Conservation (phyloP, 2,888 invertebrate genomes). For the Catotricha subobsoleta region DNA sequence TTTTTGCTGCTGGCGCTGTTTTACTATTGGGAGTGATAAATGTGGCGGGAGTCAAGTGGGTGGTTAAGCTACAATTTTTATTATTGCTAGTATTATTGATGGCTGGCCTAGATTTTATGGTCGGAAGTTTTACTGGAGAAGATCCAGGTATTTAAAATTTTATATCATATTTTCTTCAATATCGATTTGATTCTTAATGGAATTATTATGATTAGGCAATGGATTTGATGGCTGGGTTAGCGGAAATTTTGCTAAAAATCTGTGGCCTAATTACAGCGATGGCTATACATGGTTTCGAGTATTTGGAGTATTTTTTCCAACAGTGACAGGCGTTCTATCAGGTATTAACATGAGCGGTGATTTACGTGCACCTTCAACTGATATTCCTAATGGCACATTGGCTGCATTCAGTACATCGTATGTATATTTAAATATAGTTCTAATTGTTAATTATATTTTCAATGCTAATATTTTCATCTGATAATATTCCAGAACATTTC, state of each 20-base stretch:
- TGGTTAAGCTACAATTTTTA: constrained; percentile 83
- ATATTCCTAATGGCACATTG: constrained; percentile 87
- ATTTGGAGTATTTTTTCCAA: constrained; percentile 95
- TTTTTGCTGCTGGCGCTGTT: constrained; percentile 76
- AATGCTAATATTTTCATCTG: constrained; percentile 6
- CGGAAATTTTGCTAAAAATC: constrained; percentile 61
- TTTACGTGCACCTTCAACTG: constrained; percentile 71
- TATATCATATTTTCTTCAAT: neutral
- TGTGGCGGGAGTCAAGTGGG: constrained; percentile 95
- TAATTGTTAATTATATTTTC: neutral
- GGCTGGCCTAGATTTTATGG: constrained; percentile 83
- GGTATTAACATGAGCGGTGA: constrained; percentile 99
- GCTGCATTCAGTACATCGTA: constrained; percentile 84
- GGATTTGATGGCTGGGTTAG: constrained; percentile 80
- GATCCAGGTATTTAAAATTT: constrained; percentile 40
- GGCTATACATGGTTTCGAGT: constrained; percentile 88
- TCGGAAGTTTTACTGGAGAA: constrained; percentile 72
- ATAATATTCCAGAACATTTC: constrained; percentile 50
- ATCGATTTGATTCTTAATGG: neutral
- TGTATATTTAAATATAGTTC: constrained; percentile 12
- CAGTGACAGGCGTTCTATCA: constrained; percentile 88
- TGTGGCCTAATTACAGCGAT: constrained; percentile 58
- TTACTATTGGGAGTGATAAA: constrained; percentile 77
- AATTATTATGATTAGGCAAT: constrained; percentile 33
- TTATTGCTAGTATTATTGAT: constrained; percentile 68